phyloP scores from a whole-genome alignment of 2,888 invertebrate species.

The Apocheima hispidaria region DNA sequence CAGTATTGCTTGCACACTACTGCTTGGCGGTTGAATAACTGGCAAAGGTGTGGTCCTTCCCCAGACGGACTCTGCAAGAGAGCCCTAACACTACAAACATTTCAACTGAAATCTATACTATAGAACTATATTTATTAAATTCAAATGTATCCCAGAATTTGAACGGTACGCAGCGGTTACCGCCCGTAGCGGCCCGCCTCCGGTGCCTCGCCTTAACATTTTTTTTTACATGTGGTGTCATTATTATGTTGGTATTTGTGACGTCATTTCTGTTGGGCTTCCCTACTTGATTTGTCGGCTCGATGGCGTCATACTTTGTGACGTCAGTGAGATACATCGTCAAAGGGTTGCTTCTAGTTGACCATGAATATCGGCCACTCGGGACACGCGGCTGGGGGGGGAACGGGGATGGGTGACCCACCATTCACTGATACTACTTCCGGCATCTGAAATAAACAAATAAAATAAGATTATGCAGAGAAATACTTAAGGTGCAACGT shows the following conservation, averaged over 20 bases:
- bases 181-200: no score
- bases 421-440: constrained; percentile 80
- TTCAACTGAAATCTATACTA: no score
- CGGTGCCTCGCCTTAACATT: no score
- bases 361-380: constrained; percentile 84
- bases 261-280: background rate
- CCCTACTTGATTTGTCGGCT: background rate
- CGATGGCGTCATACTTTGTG: background rate
- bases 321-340: background rate
- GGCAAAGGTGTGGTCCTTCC: no score
- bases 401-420: constrained; percentile 78
- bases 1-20: no score
- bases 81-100: no score
- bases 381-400: constrained; percentile 76
- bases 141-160: no score
- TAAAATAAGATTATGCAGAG: background rate
- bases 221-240: background rate
- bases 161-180: no score
- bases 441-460: constrained; percentile 66
- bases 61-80: no score
- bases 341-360: constrained; percentile 57
- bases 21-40: no score
- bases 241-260: background rate
- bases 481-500: background rate
- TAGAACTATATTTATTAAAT: no score